Conservation (phyloP, 2,113 vertebrate genomes). For the Gallinago jamesoni region DNA sequence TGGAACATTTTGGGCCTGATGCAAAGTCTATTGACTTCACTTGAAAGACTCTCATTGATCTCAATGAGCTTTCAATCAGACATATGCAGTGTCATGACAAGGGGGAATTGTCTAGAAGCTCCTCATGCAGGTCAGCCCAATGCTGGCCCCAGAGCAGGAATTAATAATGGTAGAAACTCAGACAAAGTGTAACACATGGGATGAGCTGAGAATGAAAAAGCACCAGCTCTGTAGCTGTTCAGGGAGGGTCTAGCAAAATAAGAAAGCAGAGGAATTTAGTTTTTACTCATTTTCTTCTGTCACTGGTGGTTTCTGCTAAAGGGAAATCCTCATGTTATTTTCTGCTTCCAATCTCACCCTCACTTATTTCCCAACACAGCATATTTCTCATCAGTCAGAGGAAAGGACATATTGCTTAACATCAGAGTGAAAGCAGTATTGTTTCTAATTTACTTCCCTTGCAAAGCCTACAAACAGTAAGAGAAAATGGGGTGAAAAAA, state of each 20-base stretch:
- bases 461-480: background rate
- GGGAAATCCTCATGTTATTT: background rate
- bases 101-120: background rate
- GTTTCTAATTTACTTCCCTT: background rate
- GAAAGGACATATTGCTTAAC: background rate
- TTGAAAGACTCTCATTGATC: background rate
- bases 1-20: background rate
- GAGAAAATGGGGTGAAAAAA: background rate
- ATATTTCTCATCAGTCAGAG: background rate
- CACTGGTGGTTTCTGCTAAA: background rate
- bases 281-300: background rate
- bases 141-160: background rate
- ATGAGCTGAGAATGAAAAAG: background rate
- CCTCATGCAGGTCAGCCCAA: background rate
- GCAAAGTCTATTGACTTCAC: background rate
- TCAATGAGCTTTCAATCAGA: background rate
- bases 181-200: background rate
- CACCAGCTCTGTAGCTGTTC: background rate
- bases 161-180: background rate
- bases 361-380: background rate
- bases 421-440: background rate
- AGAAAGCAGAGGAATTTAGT: background rate
- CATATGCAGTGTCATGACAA: background rate
- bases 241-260: background rate
- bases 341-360: background rate